Conservation (phyloP, 2,888 invertebrate species). For the Seira ritae region DNA sequence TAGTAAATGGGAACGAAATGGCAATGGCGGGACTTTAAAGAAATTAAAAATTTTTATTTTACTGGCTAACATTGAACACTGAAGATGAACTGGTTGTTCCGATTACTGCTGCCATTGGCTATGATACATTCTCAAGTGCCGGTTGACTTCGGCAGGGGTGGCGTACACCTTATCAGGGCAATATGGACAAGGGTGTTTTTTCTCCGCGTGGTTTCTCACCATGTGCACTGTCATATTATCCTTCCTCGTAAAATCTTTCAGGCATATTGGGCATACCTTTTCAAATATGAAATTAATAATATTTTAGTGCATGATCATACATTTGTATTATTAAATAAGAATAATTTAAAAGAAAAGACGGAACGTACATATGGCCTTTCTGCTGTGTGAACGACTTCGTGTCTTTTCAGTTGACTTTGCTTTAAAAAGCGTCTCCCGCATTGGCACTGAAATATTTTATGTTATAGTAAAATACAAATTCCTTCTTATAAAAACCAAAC, state of each 20-base stretch:
- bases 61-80: background rate
- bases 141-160: conserved; percentile 52
- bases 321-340: too few relatives aligned
- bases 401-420: conserved; percentile 47
- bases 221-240: conserved; percentile 59
- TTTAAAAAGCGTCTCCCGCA: conserved; percentile 50
- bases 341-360: too few relatives aligned
- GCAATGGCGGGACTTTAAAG: too few relatives aligned
- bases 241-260: conserved; percentile 51
- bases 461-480: too few relatives aligned
- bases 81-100: background rate
- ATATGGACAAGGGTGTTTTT: conserved; percentile 48
- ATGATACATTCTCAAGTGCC: conserved; percentile 52
- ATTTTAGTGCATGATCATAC: too few relatives aligned
- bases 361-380: too few relatives aligned
- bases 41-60: too few relatives aligned
- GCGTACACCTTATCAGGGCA: conserved; percentile 57
- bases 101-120: conserved; percentile 46
- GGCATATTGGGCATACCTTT: conserved; percentile 45
- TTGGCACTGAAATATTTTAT: conserved; percentile 51
- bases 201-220: conserved; percentile 54
- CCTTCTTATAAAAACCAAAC: too few relatives aligned
- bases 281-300: too few relatives aligned
- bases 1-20: too few relatives aligned
- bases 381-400: conserved; percentile 53